Evolutionary conservation across 2,113 vertebrate species (phyloP).

Genomic region (Ictalurus furcatus): DNA sequence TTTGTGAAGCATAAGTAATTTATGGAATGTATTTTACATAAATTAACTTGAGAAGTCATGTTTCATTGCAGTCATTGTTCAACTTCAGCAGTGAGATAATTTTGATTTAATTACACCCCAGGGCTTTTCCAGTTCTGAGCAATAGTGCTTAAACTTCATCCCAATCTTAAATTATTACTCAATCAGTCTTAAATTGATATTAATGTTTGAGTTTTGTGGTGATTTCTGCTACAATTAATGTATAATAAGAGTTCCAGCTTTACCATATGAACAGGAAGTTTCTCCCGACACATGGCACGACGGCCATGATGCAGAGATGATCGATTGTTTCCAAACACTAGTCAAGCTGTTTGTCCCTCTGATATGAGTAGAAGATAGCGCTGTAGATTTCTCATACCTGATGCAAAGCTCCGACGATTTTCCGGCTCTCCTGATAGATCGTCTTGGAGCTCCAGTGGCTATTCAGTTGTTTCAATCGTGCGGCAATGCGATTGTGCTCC

Average conservation of each 20-base stretch:
- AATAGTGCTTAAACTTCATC: constrained; percentile 9
- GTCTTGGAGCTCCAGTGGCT: constrained; percentile 81
- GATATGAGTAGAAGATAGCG: background rate
- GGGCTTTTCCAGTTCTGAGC: constrained; percentile 13
- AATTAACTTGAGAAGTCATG: constrained; percentile 35
- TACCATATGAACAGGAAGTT: background rate
- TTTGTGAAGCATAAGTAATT: constrained; percentile 40
- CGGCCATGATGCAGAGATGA: background rate
- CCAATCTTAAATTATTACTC: constrained; percentile 25
- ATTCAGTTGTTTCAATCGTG: constrained; percentile 75
- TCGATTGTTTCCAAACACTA: constrained; percentile 13
- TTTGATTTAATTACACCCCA: constrained; percentile 35
- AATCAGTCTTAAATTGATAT: constrained; percentile 16
- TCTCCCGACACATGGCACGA: background rate
- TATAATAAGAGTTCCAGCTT: background rate
- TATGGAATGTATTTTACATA: constrained; percentile 49
- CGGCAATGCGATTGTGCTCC: constrained; percentile 89
- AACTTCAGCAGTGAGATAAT: constrained; percentile 31
- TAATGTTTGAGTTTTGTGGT: constrained; percentile 13
- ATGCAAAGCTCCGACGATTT: constrained; percentile 88
- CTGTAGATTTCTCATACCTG: constrained; percentile 76
- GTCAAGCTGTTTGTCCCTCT: constrained; percentile 1
- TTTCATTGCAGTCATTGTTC: constrained; percentile 48
- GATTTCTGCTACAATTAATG: background rate
- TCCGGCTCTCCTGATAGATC: constrained; percentile 87